Percentiles rank a stretch among this genome's conserved stretches.
phyloP scores from a whole-genome alignment of 2,888 invertebrate species.

The Pachydiplax longipennis region DNA sequence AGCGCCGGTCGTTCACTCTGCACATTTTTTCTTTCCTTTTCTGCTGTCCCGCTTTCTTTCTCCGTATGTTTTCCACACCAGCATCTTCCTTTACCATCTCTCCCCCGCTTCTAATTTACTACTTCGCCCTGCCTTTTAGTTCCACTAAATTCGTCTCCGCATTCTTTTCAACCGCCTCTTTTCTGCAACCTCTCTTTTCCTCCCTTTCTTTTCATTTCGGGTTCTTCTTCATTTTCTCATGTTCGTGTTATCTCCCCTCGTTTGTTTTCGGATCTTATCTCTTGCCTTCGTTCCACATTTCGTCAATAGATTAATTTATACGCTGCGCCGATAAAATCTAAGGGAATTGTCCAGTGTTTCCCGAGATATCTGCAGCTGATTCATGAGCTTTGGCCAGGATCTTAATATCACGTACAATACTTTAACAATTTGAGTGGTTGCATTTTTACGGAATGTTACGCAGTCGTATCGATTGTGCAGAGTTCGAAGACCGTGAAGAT shows the following conservation, averaged over 20 bases:
- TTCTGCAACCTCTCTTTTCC: background rate
- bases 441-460: too few species aligned
- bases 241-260: background rate
- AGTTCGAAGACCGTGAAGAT: too few species aligned
- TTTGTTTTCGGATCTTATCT: background rate
- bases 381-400: too few species aligned
- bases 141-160: background rate
- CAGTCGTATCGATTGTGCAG: too few species aligned
- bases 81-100: background rate
- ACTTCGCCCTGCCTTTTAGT: background rate
- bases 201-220: background rate
- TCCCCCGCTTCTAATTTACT: background rate
- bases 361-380: too few species aligned
- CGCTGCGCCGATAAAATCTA: too few species aligned
- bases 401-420: too few species aligned
- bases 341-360: too few species aligned
- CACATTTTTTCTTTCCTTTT: too few species aligned
- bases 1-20: too few species aligned
- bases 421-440: too few species aligned
- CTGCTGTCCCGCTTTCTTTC: background rate
- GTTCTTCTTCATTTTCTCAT: background rate
- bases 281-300: background rate
- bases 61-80: too few species aligned
- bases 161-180: background rate
- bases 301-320: background rate